These are phyloP conservation scores for Drosophila murphyi DNA, from an alignment of 1,140 invertebrate genomes.

Conservation along the genomic window DNA sequence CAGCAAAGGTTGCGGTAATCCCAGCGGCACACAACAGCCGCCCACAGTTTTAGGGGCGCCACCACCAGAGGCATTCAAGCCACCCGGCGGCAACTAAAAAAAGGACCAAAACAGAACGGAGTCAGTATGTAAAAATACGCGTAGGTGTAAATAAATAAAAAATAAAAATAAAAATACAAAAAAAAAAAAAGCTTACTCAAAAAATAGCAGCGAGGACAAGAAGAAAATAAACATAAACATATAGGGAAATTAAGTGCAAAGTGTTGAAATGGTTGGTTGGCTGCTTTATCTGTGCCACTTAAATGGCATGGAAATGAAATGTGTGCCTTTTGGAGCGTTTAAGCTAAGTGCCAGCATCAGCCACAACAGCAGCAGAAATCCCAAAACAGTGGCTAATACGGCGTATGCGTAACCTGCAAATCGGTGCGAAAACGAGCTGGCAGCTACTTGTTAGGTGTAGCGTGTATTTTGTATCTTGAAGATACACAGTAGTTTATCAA, in stretches of 20 bases:
- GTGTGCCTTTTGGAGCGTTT: slow-evolving; percentile 57
- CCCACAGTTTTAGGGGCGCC: slow-evolving; percentile 66
- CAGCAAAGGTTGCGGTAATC: slow-evolving; percentile 89
- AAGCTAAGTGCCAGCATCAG: slow-evolving; percentile 35
- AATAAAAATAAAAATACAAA: slow-evolving; percentile 20
- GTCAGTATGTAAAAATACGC: slow-evolving; percentile 27
- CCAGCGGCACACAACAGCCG: slow-evolving; percentile 85
- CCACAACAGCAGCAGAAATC: background rate
- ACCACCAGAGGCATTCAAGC: slow-evolving; percentile 45
- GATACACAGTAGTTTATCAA: slow-evolving; percentile 27
- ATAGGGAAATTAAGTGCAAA: slow-evolving; percentile 79
- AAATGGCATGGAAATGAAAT: slow-evolving; percentile 63
- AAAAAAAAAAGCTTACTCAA: background rate
- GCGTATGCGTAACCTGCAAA: slow-evolving; percentile 36
- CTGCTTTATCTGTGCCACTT: slow-evolving; percentile 40
- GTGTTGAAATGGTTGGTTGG: slow-evolving; percentile 59
- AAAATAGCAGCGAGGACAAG: background rate
- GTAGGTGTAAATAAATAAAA: slow-evolving; percentile 74
- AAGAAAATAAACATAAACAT: slow-evolving; percentile 64
- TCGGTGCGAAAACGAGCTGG: slow-evolving; percentile 14
- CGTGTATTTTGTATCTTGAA: slow-evolving; percentile 15
- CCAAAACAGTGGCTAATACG: slow-evolving; percentile 11
- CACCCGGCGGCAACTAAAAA: slow-evolving; percentile 55
- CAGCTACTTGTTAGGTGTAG: slow-evolving; percentile 13
- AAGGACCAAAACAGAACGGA: slow-evolving; percentile 21